Evolutionary conservation across 2,797 vertebrate genomes (phyloP).

Genomic region (Iguana delicatissima): DNA sequence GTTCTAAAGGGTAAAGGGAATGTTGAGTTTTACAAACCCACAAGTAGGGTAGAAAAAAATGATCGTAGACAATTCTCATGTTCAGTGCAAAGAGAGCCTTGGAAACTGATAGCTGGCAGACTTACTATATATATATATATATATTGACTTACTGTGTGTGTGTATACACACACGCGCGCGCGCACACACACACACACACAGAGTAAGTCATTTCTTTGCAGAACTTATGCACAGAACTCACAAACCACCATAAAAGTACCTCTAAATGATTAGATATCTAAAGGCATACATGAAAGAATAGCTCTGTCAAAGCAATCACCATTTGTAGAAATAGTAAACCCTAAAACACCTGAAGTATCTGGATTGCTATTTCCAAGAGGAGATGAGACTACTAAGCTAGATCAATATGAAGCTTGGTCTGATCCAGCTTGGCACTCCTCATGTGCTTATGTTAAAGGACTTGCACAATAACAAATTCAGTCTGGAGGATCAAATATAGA

Average conservation of each 20-base stretch:
- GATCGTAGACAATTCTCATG: neutral
- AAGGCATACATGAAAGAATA: neutral
- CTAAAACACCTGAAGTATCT: slow-evolving; percentile 2
- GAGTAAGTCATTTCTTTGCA: neutral
- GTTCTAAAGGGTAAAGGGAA: neutral
- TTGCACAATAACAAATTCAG: slow-evolving; percentile 31
- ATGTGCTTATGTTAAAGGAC: slow-evolving; percentile 15
- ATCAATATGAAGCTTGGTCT: slow-evolving; percentile 10
- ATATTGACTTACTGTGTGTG: no score
- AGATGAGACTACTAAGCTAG: neutral
- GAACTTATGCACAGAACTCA: neutral
- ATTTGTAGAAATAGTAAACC: neutral
- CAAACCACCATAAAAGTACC: neutral
- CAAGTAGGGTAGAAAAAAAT: neutral
- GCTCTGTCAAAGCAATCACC: neutral
- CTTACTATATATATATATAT: no score
- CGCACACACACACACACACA: no score
- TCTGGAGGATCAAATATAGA: slow-evolving; percentile 29
- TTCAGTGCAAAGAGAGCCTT: neutral
- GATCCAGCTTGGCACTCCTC: slow-evolving; percentile 1
- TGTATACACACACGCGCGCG: no score
- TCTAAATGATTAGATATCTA: neutral
- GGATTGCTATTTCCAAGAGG: neutral
- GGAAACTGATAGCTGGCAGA: neutral
- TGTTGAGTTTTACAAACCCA: neutral